These are phyloP conservation scores for Drosophila watanabei DNA, from an alignment of 1,140 invertebrate genomes.

Conservation along the genomic window DNA sequence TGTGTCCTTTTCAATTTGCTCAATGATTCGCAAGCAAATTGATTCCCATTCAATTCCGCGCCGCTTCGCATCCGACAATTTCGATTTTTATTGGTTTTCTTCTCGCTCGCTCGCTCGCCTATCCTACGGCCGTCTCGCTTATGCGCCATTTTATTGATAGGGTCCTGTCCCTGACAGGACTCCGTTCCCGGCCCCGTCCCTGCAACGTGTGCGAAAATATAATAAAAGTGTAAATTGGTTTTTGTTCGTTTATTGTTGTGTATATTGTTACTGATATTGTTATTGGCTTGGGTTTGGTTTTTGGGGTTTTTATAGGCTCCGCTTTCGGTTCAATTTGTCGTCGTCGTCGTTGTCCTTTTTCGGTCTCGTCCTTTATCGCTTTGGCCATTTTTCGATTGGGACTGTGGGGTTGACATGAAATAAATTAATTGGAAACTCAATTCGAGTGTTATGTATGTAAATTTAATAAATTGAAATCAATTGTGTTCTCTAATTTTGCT, in stretches of 20 bases:
- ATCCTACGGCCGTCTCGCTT: conserved; percentile 12
- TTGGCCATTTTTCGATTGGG: conserved; percentile 51
- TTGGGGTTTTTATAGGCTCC: conserved; percentile 49
- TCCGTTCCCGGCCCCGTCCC: neutral
- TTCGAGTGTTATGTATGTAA: conserved; percentile 65
- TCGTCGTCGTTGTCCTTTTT: conserved; percentile 30
- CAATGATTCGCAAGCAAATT: conserved; percentile 85
- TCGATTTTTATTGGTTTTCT: conserved; percentile 83
- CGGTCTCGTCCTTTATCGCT: conserved; percentile 27
- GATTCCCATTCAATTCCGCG: conserved; percentile 85
- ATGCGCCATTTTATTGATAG: conserved; percentile 72
- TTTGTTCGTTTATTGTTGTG: conserved; percentile 79
- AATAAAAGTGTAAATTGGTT: conserved; percentile 84
- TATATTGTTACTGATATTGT: conserved; percentile 80
- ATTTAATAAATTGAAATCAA: conserved; percentile 56
- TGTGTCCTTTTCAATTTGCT: conserved; percentile 84
- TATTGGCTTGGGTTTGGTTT: conserved; percentile 73
- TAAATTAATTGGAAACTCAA: conserved; percentile 77
- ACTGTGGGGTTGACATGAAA: conserved; percentile 59
- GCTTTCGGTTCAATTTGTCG: conserved; percentile 30
- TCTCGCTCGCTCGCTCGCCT: conserved; percentile 34
- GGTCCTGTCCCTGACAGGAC: conserved; percentile 12
- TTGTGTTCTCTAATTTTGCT: conserved; percentile 6
- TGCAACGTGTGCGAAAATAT: conserved; percentile 66
- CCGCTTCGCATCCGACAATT: conserved; percentile 82